phyloP scores from a whole-genome alignment of 2,888 invertebrate genomes.

The Chorisops tibialis region DNA sequence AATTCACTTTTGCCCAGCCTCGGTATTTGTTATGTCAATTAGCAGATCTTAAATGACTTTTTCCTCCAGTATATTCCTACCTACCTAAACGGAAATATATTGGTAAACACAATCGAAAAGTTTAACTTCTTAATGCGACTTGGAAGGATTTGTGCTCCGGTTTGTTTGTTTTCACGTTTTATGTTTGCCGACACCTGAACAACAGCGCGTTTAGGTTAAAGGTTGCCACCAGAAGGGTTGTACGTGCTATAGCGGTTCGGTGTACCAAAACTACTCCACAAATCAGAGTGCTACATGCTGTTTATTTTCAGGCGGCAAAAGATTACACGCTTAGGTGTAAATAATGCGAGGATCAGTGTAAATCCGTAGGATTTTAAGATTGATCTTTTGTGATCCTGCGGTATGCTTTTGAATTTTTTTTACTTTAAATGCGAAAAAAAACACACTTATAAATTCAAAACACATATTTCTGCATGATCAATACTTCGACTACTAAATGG shows the following conservation, averaged over 20 bases:
- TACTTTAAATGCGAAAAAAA: not conserved
- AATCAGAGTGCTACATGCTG: not conserved
- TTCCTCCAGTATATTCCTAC: slow-evolving; percentile 5
- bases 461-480: no score
- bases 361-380: not conserved
- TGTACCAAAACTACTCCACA: not conserved
- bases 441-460: no score
- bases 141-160: slow-evolving; percentile 11
- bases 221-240: slow-evolving; percentile 10
- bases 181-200: slow-evolving; percentile 22
- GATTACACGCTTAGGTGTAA: not conserved
- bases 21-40: slow-evolving; percentile 49
- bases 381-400: not conserved
- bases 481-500: slow-evolving; percentile 6
- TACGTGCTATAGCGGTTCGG: not conserved
- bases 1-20: slow-evolving; percentile 18
- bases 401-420: not conserved
- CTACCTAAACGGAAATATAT: slow-evolving; percentile 11
- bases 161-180: slow-evolving; percentile 18
- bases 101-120: slow-evolving; percentile 23
- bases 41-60: slow-evolving; percentile 50
- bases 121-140: slow-evolving; percentile 22
- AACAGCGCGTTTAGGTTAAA: slow-evolving; percentile 1
- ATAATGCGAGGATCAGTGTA: slow-evolving; percentile 3
- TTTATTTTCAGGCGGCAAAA: not conserved